These are phyloP conservation scores for Drosophila nasuta DNA, from an alignment of 1,140 invertebrate species.

Conservation along the genomic window DNA sequence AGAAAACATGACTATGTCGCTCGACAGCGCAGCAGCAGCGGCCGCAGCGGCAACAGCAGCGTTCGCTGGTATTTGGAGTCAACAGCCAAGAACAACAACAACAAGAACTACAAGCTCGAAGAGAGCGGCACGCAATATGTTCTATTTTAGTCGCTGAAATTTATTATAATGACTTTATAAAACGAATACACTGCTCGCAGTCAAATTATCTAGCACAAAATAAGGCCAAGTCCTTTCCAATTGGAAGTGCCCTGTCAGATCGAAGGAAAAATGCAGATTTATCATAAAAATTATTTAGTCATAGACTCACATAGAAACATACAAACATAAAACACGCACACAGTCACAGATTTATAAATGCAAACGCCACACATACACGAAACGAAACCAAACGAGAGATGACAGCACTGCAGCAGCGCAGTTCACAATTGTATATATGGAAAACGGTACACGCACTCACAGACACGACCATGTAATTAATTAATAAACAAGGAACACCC, in stretches of 20 bases:
- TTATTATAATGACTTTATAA: conserved; percentile 58
- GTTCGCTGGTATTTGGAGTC: conserved; percentile 47
- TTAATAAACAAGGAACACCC: conserved; percentile 53
- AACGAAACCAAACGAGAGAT: conserved; percentile 5
- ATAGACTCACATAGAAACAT: conserved; percentile 13
- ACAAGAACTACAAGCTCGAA: conserved; percentile 22
- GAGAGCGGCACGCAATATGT: conserved; percentile 57
- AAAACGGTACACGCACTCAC: conserved; percentile 47
- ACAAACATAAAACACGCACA: conserved; percentile 9
- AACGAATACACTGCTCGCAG: conserved; percentile 31
- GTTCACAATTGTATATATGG: conserved; percentile 20
- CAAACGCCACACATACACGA: conserved; percentile 41
- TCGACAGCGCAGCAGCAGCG: conserved; percentile 31
- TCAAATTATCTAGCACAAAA: conserved; percentile 31
- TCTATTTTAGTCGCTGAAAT: conserved; percentile 69
- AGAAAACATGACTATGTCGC: conserved; percentile 57
- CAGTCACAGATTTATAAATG: conserved; percentile 28
- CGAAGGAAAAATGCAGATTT: conserved; percentile 48
- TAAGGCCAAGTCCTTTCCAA: conserved; percentile 35
- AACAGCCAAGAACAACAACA: conserved; percentile 42
- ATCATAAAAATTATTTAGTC: conserved; percentile 43
- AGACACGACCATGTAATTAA: conserved; percentile 37
- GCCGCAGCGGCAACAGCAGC: conserved; percentile 13
- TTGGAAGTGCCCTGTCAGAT: conserved; percentile 12
- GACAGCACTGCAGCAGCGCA: conserved; percentile 30